These are phyloP conservation scores for Porites divaricata DNA, from an alignment of 92 coral and sea anemone species.

Conservation along the genomic window DNA sequence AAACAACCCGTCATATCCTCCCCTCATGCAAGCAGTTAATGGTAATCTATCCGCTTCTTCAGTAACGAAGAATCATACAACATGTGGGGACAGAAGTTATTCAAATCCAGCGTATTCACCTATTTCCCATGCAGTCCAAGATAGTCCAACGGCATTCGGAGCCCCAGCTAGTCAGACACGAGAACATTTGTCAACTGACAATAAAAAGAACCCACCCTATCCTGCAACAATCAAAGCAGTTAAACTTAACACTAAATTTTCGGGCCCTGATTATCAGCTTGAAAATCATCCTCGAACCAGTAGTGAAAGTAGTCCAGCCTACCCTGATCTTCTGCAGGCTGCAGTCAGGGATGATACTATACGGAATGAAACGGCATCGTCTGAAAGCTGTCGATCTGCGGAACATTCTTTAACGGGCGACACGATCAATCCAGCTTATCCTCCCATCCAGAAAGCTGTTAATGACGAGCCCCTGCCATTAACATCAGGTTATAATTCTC, in stretches of 20 bases:
- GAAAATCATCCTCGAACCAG: no score
- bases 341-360: not conserved
- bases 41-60: no score
- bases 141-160: no score
- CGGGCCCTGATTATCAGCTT: no score
- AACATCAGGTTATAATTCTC: not conserved
- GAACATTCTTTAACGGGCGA: not conserved
- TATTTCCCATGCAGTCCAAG: no score
- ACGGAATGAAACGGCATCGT: not conserved
- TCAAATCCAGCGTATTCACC: not conserved
- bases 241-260: not conserved
- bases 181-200: not conserved
- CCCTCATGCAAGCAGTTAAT: no score
- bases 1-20: no score
- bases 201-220: not conserved
- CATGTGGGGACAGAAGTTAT: no score
- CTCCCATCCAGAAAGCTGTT: not conserved
- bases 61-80: no score
- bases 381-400: not conserved
- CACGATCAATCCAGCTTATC: not conserved
- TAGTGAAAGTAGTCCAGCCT: not conserved
- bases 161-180: no score
- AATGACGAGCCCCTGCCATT: not conserved
- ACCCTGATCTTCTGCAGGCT: not conserved
- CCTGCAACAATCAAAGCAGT: not conserved